Evolutionary conservation across 2,113 vertebrate genomes (phyloP), one percentile per base, ranked within the genome.

Genomic region (Zapornia atra): DNA sequence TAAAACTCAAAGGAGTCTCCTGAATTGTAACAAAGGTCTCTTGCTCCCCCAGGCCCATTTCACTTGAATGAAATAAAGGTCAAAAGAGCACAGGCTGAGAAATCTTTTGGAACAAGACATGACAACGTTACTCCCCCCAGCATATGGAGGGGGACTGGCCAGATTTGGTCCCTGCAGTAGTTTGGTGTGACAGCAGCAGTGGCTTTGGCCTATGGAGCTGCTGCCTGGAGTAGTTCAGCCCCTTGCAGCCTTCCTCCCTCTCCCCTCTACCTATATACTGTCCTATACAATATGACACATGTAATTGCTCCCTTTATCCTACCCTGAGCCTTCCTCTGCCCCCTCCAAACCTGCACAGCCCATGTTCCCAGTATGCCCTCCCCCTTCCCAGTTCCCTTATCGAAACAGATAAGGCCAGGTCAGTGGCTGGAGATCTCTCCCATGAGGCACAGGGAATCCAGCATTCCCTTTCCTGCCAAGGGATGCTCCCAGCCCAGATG

Each of bases 261-360:
- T 56, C 40, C 64, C 26, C 40, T 16, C 1, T 20, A 5, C 12
- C 40, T 48, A 13, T 13, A 44, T 11, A 4, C 50, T 21, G 34
- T 29, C 21, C 48, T 50, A 0, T 2, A 8, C 1, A 5, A 26
- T 2, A 6, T 6, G 9, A 59, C 8, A 1, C 0, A 4, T 1
- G 3, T 12, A 54, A 11, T 7, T 69, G 19, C 5, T 1, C 14
- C 40, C 12, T 26, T 25, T 8, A 15, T 2, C 40, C 36, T 34
- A 33, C 26, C 38, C 18, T 6, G 5, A 24, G 9, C 19, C 26
- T 69, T 8, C 2, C n/a, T 54, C n/a, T 71, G 59, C 46, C 34
- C 56, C 60, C 57, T 57, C 48, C 53, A 56, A 18, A 11, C 25
- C 79, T 9, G 10, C 1, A 6, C 34, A 11, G 9, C 25, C 75